A percentile compares a stretch with the other conserved stretches of the same genome.
Conservation (phyloP, 1,140 invertebrate species). For the Drosophila sproati region DNA sequence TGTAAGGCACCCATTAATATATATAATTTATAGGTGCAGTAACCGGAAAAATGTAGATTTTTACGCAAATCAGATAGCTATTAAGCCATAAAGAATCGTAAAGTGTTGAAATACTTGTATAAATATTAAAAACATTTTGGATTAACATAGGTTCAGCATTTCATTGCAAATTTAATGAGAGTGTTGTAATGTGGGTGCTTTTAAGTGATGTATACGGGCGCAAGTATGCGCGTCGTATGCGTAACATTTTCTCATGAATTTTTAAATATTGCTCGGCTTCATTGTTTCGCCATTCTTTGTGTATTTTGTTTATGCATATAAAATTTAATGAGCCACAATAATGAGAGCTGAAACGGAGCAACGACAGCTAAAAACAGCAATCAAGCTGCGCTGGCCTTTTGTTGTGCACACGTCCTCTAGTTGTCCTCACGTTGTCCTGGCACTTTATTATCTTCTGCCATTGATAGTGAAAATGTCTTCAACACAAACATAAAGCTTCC, state of each 20-base stretch:
- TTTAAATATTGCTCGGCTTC: slow-evolving; percentile 49
- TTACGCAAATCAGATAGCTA: no score
- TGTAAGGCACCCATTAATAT: no score
- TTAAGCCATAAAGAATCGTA: background rate
- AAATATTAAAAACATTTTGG: background rate
- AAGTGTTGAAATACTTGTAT: background rate
- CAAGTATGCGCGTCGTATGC: slow-evolving; percentile 48
- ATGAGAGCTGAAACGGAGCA: slow-evolving; percentile 49
- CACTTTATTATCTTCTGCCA: slow-evolving; percentile 17
- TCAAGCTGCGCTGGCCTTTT: slow-evolving; percentile 39
- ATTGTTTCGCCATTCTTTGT: slow-evolving; percentile 42
- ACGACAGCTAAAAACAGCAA: slow-evolving; percentile 65
- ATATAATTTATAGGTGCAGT: no score
- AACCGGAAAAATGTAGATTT: no score
- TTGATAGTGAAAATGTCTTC: slow-evolving; percentile 37
- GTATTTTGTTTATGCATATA: slow-evolving; percentile 63
- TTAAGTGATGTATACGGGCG: slow-evolving; percentile 1
- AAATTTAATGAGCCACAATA: slow-evolving; percentile 78
- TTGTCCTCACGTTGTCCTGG: slow-evolving; percentile 10
- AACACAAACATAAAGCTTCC: slow-evolving; percentile 13
- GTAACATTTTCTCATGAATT: slow-evolving; percentile 66
- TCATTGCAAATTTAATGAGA: slow-evolving; percentile 4
- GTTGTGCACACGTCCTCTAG: slow-evolving; percentile 3
- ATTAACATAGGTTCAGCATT: background rate
- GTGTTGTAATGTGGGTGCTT: slow-evolving; percentile 3